Evolutionary conservation across 2,888 invertebrate species (phyloP).

Genomic region (Drosophila gaucha): DNA sequence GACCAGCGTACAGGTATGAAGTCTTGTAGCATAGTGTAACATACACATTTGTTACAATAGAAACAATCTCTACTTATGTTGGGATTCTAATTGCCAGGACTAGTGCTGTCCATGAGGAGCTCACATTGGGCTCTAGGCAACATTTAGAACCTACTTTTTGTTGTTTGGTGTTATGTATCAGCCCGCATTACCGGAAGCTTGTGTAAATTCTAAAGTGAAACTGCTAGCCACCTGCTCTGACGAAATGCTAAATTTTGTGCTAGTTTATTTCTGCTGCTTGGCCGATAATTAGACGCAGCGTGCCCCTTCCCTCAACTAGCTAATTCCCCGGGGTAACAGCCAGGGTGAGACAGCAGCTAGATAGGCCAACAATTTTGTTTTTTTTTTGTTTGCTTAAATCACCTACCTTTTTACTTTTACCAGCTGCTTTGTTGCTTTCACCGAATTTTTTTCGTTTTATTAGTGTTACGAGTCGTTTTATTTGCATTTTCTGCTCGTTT

Average conservation of each 20-base stretch:
- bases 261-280: constrained; percentile 40
- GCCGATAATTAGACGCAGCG: constrained; percentile 44
- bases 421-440: constrained; percentile 16
- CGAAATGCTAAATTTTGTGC: constrained; percentile 28
- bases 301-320: constrained; percentile 18
- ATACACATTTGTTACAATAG: no score
- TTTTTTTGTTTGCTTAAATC: constrained; percentile 1
- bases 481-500: constrained; percentile 42
- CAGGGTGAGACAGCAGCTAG: constrained; percentile 18
- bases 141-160: not conserved
- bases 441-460: constrained; percentile 35
- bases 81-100: no score
- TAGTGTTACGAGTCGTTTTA: constrained; percentile 37
- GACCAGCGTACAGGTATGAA: no score
- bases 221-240: constrained; percentile 23
- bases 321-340: constrained; percentile 54
- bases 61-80: not conserved
- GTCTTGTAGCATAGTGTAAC: not conserved
- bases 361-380: constrained; percentile 9
- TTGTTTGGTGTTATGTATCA: constrained; percentile 2
- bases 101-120: no score
- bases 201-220: constrained; percentile 38
- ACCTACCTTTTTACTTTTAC: constrained; percentile 1
- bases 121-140: not conserved
- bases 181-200: not conserved